These are phyloP conservation scores for Guaruba guarouba DNA, from an alignment of 2,113 vertebrate species.

Conservation along the genomic window DNA sequence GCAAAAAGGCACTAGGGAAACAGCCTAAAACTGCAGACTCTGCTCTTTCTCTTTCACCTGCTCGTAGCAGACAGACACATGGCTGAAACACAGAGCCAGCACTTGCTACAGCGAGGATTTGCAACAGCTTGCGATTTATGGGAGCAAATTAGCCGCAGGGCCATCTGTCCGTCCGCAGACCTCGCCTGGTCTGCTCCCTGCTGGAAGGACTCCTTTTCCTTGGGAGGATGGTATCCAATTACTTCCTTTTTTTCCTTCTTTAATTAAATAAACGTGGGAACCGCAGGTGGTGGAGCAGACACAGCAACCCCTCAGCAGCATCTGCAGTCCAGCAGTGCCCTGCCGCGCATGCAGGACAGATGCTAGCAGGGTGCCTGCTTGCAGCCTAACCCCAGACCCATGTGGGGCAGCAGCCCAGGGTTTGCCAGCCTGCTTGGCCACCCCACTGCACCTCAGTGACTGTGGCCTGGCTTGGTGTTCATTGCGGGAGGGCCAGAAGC, in stretches of 20 bases:
- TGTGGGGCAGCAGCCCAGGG: fast-evolving
- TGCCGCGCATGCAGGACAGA: fast-evolving
- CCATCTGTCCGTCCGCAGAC: constrained; percentile 4
- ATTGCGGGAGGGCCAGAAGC: background rate
- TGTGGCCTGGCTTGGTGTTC: background rate
- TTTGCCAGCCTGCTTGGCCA: background rate
- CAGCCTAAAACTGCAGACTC: background rate
- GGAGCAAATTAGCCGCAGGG: background rate
- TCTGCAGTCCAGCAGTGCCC: background rate
- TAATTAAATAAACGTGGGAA: background rate
- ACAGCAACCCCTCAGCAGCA: background rate
- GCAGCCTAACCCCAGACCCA: background rate
- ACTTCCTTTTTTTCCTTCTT: background rate
- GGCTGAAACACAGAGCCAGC: background rate
- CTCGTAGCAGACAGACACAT: background rate
- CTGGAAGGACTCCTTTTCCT: background rate
- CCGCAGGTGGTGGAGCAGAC: background rate
- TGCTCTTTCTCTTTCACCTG: background rate
- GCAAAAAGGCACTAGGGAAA: background rate
- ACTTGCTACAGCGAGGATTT: background rate
- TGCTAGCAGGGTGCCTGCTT: background rate
- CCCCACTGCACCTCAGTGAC: background rate
- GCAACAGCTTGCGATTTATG: background rate
- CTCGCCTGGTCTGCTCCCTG: background rate
- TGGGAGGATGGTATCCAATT: background rate